Base-by-base conservation (phyloP, 2,113 vertebrate species). In the Bubo bubo region DNA sequence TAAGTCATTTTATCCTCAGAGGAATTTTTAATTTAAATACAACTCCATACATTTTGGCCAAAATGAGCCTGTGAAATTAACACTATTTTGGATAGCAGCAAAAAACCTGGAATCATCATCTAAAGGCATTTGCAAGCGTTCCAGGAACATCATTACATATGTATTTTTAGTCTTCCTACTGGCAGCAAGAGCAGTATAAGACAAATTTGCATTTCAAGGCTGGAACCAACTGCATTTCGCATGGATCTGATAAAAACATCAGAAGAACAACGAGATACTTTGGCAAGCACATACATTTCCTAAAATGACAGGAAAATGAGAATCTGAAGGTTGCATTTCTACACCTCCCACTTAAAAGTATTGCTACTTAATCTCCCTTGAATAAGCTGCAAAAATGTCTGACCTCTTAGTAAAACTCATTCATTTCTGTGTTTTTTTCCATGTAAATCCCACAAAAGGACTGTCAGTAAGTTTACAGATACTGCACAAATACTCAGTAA, bases 161-260 rank as follows among this genome's bases (percentile, higher is more conserved):
- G 82, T 96, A 97, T 97, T 97, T 97, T 96, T 96, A 96, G 93
- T 90, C 79, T 88, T 95, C n/a, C 68, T 93, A 89, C 86, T 96
- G 96, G 92, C 95, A 97, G 88, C 82, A 88, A 86, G 80, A 96
- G 82, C 66, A 92, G 70, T 59, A 77, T 82, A 93, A 96, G 95
- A 95, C 66, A 79, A 89, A 96, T 96, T 95, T 97, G 88, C 91
- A 96, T 97, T 96, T 95, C 93, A 95, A 91, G 96, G 91, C 81
- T 95, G 94, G 89, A 97, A 95, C 84, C 55, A 87, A 90, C 86
- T 59, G 71, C 72, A 88, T 92, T 97, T 94, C 49, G 2, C 87
- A 95, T 84, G 79, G 64, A 95, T 96, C 91, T 96, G 95, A 97
- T 96, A 92, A 96, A 96, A 95, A 90, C 91, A 92, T 95, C 96